Evolutionary conservation across 2,113 vertebrate genomes (phyloP).

Genomic region (Urocynchramus pylzowi): DNA sequence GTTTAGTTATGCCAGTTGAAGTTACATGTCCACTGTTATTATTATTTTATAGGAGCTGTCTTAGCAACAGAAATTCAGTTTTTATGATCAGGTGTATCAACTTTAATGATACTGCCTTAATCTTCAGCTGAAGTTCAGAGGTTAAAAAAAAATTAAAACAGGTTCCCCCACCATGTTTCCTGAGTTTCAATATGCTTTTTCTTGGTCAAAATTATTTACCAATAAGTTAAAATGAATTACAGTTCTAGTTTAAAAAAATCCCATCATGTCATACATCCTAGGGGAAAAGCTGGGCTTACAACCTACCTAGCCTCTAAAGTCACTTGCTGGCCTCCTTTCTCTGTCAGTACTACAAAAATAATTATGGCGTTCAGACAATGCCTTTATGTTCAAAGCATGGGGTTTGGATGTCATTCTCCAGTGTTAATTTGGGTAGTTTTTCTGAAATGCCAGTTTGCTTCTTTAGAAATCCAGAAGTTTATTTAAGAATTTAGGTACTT

Average conservation of each 20-base stretch:
- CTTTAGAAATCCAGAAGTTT: background rate
- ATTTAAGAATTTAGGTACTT: background rate
- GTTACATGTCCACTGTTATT: background rate
- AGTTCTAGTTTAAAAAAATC: background rate
- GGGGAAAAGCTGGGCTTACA: background rate
- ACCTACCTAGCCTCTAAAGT: background rate
- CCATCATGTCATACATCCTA: rapidly evolving
- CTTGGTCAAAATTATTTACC: background rate
- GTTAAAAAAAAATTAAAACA: background rate
- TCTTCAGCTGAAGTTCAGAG: background rate
- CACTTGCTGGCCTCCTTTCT: background rate
- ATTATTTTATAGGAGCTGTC: background rate
- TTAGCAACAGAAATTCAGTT: background rate
- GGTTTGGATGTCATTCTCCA: background rate
- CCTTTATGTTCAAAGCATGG: background rate
- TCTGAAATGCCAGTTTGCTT: background rate
- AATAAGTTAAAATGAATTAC: background rate
- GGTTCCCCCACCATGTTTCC: background rate
- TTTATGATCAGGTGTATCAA: background rate
- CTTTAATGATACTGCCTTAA: background rate
- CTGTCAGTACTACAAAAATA: background rate
- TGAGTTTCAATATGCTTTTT: background rate
- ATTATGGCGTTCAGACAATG: background rate
- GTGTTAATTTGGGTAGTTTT: background rate
- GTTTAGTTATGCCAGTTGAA: background rate